Evolutionary conservation across 2,113 vertebrate genomes (phyloP).

Genomic region (Osmerus mordax): DNA sequence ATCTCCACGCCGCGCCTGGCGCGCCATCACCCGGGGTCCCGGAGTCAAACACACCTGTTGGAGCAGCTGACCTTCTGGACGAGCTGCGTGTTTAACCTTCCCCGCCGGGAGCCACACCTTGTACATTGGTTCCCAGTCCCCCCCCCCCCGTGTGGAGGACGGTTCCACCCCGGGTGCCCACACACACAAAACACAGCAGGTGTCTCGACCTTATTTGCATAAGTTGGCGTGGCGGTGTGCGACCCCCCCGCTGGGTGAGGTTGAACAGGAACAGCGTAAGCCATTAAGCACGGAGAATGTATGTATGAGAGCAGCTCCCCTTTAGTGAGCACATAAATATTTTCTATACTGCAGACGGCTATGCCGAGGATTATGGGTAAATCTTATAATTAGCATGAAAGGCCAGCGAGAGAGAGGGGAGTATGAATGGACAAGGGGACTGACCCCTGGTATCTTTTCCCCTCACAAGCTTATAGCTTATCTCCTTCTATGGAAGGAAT

Average conservation of each 20-base stretch:
- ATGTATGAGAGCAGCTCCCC: constrained; percentile 17
- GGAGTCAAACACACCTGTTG: constrained; percentile 57
- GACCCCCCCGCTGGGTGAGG: constrained; percentile 46
- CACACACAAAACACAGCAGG: constrained; percentile 50
- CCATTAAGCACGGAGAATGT: constrained; percentile 41
- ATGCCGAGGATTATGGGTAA: constrained; percentile 67
- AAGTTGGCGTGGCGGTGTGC: constrained; percentile 50
- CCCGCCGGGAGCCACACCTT: constrained; percentile 63
- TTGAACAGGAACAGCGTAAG: constrained; percentile 39
- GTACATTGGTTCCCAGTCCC: constrained; percentile 30
- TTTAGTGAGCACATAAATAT: constrained; percentile 49
- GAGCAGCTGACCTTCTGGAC: constrained; percentile 64
- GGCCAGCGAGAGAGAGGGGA: constrained; percentile 48
- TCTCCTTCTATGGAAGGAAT: constrained; percentile 53
- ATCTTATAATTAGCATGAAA: constrained; percentile 73
- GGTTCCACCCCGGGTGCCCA: constrained; percentile 44
- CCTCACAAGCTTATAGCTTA: constrained; percentile 55
- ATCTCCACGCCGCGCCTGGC: constrained; percentile 37
- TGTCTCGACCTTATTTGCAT: constrained; percentile 55
- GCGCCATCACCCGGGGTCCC: constrained; percentile 41
- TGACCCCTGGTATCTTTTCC: constrained; percentile 61
- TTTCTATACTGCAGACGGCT: constrained; percentile 51
- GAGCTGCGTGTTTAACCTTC: constrained; percentile 55
- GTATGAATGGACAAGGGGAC: constrained; percentile 58
- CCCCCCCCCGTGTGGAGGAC: constrained; percentile 12